These are phyloP conservation scores for Hypanus sabinus DNA, from an alignment of 2,113 vertebrate species.

Conservation along the genomic window DNA sequence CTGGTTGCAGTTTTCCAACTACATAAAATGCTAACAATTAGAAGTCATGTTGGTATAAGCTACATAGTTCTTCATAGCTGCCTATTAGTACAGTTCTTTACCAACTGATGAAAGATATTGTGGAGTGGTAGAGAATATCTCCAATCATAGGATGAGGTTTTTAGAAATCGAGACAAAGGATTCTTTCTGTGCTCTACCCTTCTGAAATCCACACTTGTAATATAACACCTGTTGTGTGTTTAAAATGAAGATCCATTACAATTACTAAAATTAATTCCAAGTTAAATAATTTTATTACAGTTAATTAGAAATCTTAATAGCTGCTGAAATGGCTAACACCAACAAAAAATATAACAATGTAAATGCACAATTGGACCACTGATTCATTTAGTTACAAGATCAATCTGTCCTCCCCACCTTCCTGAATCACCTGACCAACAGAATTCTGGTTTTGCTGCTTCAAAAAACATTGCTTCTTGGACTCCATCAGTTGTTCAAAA, in stretches of 20 bases:
- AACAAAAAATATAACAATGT: neutral
- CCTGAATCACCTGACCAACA: conserved; percentile 84
- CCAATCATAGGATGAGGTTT: neutral
- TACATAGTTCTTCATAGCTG: neutral
- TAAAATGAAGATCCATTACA: neutral
- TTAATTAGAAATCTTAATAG: neutral
- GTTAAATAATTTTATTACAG: neutral
- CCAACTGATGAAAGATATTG: neutral
- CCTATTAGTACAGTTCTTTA: neutral
- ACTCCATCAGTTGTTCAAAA: conserved; percentile 79
- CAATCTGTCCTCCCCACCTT: conserved; percentile 81
- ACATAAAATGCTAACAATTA: neutral
- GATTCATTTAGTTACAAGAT: conserved; percentile 61
- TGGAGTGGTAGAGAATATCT: neutral
- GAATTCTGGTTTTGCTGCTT: conserved; percentile 72
- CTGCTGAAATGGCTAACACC: neutral
- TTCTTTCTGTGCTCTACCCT: neutral
- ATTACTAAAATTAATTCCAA: neutral
- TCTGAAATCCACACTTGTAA: neutral
- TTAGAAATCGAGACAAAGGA: neutral
- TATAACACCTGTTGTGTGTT: neutral
- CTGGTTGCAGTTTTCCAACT: neutral
- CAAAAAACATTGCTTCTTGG: conserved; percentile 83
- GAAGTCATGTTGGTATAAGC: neutral
- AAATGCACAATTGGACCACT: neutral